Conservation (phyloP, 2,888 invertebrate species). For the Lepidocyrtinus sp. region DNA sequence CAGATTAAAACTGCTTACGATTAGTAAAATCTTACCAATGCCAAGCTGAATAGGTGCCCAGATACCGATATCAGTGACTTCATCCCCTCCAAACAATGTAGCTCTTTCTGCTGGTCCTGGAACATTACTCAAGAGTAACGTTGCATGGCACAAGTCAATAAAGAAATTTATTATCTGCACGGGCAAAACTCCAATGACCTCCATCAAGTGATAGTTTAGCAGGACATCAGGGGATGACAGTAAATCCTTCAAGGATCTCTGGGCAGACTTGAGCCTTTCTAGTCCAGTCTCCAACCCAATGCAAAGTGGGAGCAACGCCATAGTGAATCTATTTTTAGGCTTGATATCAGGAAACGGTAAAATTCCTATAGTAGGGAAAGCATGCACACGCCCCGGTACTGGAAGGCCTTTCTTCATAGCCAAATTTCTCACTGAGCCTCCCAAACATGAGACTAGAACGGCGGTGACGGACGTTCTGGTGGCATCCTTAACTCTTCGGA, state of each 20-base stretch:
- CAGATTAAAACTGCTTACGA: slow-evolving; percentile 52
- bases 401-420: slow-evolving; percentile 63
- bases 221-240: slow-evolving; percentile 60
- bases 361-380: slow-evolving; percentile 66
- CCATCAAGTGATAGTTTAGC: slow-evolving; percentile 63
- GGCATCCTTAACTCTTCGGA: slow-evolving; percentile 63
- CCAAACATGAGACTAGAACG: slow-evolving; percentile 62
- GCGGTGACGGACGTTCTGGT: slow-evolving; percentile 65
- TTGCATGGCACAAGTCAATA: slow-evolving; percentile 64
- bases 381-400: slow-evolving; percentile 59
- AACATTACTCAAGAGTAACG: slow-evolving; percentile 66
- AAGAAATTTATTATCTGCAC: slow-evolving; percentile 58
- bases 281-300: slow-evolving; percentile 55
- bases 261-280: slow-evolving; percentile 63
- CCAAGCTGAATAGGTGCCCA: slow-evolving; percentile 68
- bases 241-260: slow-evolving; percentile 56
- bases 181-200: slow-evolving; percentile 64
- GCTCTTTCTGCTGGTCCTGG: slow-evolving; percentile 67
- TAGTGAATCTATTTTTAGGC: slow-evolving; percentile 66
- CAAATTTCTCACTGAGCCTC: slow-evolving; percentile 60
- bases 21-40: slow-evolving; percentile 56
- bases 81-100: slow-evolving; percentile 65
- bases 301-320: slow-evolving; percentile 63
- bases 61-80: slow-evolving; percentile 65
- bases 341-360: slow-evolving; percentile 65